These are phyloP conservation scores for Lophochroa leadbeateri DNA, from an alignment of 2,113 vertebrate genomes.

Conservation along the genomic window DNA sequence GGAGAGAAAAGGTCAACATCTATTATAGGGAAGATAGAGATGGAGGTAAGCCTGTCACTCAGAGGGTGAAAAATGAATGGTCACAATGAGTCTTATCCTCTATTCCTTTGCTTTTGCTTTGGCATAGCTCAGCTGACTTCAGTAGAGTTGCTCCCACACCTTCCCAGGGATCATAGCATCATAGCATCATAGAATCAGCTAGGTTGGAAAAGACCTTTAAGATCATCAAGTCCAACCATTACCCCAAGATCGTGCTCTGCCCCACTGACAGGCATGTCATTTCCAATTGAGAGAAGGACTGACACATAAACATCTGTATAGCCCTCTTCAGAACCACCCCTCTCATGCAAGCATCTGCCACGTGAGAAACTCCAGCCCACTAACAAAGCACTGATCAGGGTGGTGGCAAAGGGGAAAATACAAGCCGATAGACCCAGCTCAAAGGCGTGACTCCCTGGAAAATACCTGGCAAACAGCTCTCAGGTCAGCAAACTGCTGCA, in stretches of 20 bases:
- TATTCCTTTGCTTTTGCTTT: background rate
- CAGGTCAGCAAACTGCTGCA: background rate
- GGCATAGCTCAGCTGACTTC: background rate
- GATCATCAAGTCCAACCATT: background rate
- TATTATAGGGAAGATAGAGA: constrained; percentile 32
- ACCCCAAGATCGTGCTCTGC: background rate
- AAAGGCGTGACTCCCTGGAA: background rate
- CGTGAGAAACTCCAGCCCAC: background rate
- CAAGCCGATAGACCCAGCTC: background rate
- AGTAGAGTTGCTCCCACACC: background rate
- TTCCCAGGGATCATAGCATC: background rate
- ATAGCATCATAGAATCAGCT: background rate
- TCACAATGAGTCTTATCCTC: background rate
- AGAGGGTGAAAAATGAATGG: constrained; percentile 19
- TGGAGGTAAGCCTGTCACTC: constrained; percentile 34
- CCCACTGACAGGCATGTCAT: background rate
- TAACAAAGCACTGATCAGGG: background rate
- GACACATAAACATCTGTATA: background rate
- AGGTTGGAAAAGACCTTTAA: background rate
- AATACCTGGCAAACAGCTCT: background rate
- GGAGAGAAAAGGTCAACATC: constrained; percentile 49
- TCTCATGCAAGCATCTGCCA: background rate
- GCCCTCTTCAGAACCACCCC: background rate
- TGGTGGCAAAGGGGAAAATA: background rate
- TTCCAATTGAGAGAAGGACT: background rate